phyloP scores from a whole-genome alignment of 2,797 vertebrate genomes.

The Sphenodon punctatus region DNA sequence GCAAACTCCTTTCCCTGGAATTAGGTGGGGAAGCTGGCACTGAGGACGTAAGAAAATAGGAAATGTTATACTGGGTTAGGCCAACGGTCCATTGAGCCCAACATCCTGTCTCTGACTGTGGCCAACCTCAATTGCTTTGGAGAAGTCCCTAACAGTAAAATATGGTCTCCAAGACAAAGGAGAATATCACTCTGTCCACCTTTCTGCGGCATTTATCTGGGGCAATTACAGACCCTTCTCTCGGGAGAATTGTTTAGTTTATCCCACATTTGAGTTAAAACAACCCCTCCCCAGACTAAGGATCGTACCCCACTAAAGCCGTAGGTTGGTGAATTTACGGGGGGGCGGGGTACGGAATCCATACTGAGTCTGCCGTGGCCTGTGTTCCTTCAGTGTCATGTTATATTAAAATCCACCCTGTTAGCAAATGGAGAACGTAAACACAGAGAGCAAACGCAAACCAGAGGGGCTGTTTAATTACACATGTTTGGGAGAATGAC shows the following conservation, averaged over 20 bases:
- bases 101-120: too few relatives aligned
- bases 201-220: not conserved
- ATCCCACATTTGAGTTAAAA: not conserved
- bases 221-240: not conserved
- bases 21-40: too few relatives aligned
- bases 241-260: not conserved
- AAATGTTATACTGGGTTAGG: too few relatives aligned
- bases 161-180: too few relatives aligned
- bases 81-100: too few relatives aligned
- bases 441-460: constrained; percentile 61
- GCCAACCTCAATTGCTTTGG: too few relatives aligned
- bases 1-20: too few relatives aligned
- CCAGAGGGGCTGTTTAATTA: constrained; percentile 75
- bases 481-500: constrained; percentile 65
- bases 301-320: not conserved
- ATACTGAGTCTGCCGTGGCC: constrained; percentile 19
- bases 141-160: too few relatives aligned
- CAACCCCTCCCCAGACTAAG: not conserved
- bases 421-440: constrained; percentile 74
- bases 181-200: too few relatives aligned
- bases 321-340: not conserved
- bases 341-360: not conserved
- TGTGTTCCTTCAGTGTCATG: constrained; percentile 64
- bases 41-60: too few relatives aligned
- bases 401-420: constrained; percentile 61